Evolutionary conservation across 1,140 invertebrate genomes (phyloP), one percentile per base, ranked within the genome.

Genomic region (Heliconius eleuchia): DNA sequence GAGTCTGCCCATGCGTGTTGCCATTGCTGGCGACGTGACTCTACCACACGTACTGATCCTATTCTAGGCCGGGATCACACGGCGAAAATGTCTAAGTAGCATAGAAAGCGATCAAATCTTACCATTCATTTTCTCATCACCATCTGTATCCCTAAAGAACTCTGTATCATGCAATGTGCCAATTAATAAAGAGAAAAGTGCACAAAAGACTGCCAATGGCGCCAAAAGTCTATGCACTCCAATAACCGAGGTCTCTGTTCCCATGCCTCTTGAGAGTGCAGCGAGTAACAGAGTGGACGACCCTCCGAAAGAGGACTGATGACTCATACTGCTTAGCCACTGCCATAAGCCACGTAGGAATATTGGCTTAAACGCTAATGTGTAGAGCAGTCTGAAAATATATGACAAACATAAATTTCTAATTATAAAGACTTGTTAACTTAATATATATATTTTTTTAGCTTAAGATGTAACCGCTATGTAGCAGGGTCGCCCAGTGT

Each of bases 81-180:
- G 23, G 23, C 23, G 23, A 23, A 23, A 23, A 23, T 23, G 23
- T 55, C 18, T 60, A 11, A 30, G 11, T 60, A 60, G 11, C 11
- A 66, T 66, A 11, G 9, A 66, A 66, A 23, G 9, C 8, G 23
- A 23, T 19, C 30, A 50, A 73, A 23, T 86, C 85, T 90, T 81
- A 89, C 86, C 81, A 76, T 76, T 85, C 78, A 92, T 87, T 46
- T 87, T 85, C 72, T 95, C 92, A 79, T 89, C 89, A 13, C 89
- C 88, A n/a, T 91, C 89, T 1, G 84, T 83, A 79, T 96, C 94
- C 52, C 96, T 96, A 74, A 90, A 92, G 86, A 99, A 98, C 89
- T 99, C 98, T 5, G 96, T 96, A 91, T 99, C 98, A 85, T 99
- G 98, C 23, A 99, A 90, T 0, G 98, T 98, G 0, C 97, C 96